phyloP scores from a whole-genome alignment of 2,113 vertebrate species.

The Trinectes maculatus region DNA sequence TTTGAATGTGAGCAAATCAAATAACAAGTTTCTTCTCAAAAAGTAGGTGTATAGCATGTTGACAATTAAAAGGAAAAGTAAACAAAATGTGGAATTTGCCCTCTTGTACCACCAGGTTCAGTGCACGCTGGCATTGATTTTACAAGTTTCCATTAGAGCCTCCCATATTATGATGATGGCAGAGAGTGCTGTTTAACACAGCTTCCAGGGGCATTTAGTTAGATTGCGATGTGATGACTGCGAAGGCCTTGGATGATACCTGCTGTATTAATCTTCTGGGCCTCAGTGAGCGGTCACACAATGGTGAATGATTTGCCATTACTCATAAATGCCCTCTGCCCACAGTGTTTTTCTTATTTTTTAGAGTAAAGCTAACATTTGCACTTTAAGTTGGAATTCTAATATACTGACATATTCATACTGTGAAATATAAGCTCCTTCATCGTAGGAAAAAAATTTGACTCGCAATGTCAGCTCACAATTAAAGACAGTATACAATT shows the following conservation, averaged over 20 bases:
- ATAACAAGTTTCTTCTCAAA: slow-evolving; percentile 15
- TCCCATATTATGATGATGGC: not conserved
- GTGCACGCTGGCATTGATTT: no score
- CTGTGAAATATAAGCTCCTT: not conserved
- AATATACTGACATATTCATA: slow-evolving; percentile 15
- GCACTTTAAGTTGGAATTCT: slow-evolving; percentile 66
- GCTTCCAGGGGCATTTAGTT: not conserved
- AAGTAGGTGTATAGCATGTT: slow-evolving; percentile 1
- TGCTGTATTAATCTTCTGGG: slow-evolving; percentile 33
- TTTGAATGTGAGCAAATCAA: slow-evolving; percentile 55
- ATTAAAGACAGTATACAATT: slow-evolving; percentile 3
- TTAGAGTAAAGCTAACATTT: slow-evolving; percentile 48
- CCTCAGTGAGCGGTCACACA: slow-evolving; percentile 24
- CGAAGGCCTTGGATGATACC: slow-evolving; percentile 28
- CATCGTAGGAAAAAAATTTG: not conserved
- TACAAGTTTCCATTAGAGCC: not conserved
- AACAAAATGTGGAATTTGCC: not conserved
- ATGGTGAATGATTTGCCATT: slow-evolving; percentile 38
- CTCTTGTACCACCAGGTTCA: not conserved
- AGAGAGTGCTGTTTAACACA: not conserved
- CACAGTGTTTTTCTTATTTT: slow-evolving; percentile 43
- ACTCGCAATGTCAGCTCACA: not conserved
- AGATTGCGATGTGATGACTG: no score
- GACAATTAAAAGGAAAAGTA: not conserved
- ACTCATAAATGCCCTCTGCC: slow-evolving; percentile 24